These are phyloP conservation scores for Lycaon pictus DNA, from an alignment of 2,113 vertebrate genomes.

Conservation along the genomic window DNA sequence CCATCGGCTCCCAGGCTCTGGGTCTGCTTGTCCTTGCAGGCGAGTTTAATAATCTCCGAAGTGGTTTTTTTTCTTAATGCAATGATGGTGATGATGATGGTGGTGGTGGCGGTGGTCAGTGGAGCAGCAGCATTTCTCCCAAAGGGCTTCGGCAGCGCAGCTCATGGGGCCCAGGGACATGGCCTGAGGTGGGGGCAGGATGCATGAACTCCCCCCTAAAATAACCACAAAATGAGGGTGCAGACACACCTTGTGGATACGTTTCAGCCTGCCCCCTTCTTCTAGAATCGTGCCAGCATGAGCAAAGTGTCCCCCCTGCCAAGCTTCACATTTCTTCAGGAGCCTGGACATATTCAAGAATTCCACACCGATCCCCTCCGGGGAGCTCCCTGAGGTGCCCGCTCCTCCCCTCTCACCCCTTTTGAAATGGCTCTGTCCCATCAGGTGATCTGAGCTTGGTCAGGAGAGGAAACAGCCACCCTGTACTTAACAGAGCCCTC, in stretches of 20 bases:
- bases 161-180: accelerated
- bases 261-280: not conserved
- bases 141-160: not conserved
- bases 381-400: not conserved
- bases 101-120: not conserved
- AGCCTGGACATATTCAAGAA: accelerated
- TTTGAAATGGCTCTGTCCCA: not conserved
- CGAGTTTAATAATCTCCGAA: constrained; percentile 61
- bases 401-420: not conserved
- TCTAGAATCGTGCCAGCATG: not conserved
- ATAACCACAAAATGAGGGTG: not conserved
- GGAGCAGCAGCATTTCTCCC: not conserved
- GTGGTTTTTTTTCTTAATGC: not conserved
- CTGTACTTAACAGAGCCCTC: not conserved
- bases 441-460: not conserved
- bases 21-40: constrained; percentile 63
- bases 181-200: not conserved
- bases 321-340: not conserved
- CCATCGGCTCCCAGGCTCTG: not conserved
- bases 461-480: not conserved
- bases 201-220: not conserved
- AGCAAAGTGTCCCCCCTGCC: not conserved
- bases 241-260: accelerated
- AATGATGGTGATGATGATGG: not conserved
- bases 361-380: accelerated